These are phyloP conservation scores for Athalia cordata DNA, from an alignment of 2,888 invertebrate species.

Conservation along the genomic window DNA sequence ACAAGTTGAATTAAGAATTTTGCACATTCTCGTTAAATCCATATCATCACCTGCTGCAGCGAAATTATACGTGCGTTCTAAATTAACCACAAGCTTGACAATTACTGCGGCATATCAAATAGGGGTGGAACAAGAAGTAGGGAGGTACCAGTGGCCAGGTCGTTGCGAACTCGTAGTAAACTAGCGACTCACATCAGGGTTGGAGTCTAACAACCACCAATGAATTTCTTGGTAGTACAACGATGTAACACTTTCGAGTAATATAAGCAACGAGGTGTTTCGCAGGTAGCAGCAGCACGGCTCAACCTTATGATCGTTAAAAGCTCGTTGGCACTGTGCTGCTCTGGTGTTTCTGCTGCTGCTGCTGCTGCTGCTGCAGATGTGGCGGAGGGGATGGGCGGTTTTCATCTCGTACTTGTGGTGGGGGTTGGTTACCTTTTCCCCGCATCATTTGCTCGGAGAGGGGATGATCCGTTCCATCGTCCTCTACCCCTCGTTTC, in stretches of 20 bases:
- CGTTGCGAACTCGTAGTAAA: background rate
- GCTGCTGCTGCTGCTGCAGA: too few relatives aligned
- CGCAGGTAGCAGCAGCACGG: slow-evolving; percentile 71
- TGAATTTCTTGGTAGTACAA: too few relatives aligned
- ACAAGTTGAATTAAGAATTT: too few relatives aligned
- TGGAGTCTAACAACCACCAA: background rate
- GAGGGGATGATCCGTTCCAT: slow-evolving; percentile 12
- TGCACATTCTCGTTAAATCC: too few relatives aligned
- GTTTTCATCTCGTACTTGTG: slow-evolving; percentile 52
- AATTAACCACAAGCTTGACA: too few relatives aligned
- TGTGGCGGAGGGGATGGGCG: slow-evolving; percentile 51
- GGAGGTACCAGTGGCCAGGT: background rate
- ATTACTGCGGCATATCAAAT: too few relatives aligned
- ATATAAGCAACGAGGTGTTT: slow-evolving; percentile 51
- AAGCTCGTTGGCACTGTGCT: slow-evolving; percentile 49
- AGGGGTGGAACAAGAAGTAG: too few relatives aligned
- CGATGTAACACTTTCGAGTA: background rate
- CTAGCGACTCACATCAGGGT: background rate
- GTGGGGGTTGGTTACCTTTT: slow-evolving; percentile 35
- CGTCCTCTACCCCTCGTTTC: slow-evolving; percentile 6
- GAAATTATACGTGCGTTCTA: too few relatives aligned
- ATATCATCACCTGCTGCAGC: too few relatives aligned
- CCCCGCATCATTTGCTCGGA: background rate
- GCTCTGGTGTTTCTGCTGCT: too few relatives aligned
- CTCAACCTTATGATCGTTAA: slow-evolving; percentile 58